Base-by-base conservation (phyloP, 2,888 invertebrate genomes). In the Heterodera filipjevi region DNA sequence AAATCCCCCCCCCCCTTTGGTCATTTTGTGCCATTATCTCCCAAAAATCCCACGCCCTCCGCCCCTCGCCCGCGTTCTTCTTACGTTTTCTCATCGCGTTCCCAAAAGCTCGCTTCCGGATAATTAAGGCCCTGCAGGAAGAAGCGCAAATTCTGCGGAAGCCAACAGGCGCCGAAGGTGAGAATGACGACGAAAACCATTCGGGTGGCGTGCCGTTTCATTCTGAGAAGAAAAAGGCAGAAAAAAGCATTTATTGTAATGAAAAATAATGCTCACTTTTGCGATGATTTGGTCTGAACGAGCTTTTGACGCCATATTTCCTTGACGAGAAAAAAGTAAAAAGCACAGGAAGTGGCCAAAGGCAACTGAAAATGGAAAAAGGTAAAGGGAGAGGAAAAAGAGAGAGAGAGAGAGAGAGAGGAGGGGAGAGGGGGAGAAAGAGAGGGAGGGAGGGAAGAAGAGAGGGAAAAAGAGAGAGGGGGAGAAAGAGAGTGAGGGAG, bases 101-200 rank as follows among this genome's bases (percentile, higher is more conserved):
- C 80, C 82, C 83, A 83, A 78, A 84, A 84, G 27, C 68, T 76
- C 59, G 82, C 64, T 8, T 80, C 73, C 10, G 84, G 84, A 70
- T 81, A 84, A 70, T 79, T 80, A 32, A 82, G 77, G 32, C 80
- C 84, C 32, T 80, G 84, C 44, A 86, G 75, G 71, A 90, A 86
- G 79, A 90, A 90, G 46, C 90, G 87, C 27, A 95, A 92, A 92
- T 95, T 95, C 89, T 96, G 94, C 53, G 95, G 95, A 87, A 94
- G 93, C 95, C 95, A 95, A 91, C 95, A 95, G 72, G 95, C 92
- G 35, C 95, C 95, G 90, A 96, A 96, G 74, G 95, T 94, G 76
- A 94, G 46, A 70, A 83, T 84, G 53, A 84, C 83, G 30, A 77
- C 76, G 64, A 81, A 84, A 27, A 84, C 84, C 81, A 84, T 81